phyloP scores from a whole-genome alignment of 1,140 invertebrate species.

The Atta cephalotes region DNA sequence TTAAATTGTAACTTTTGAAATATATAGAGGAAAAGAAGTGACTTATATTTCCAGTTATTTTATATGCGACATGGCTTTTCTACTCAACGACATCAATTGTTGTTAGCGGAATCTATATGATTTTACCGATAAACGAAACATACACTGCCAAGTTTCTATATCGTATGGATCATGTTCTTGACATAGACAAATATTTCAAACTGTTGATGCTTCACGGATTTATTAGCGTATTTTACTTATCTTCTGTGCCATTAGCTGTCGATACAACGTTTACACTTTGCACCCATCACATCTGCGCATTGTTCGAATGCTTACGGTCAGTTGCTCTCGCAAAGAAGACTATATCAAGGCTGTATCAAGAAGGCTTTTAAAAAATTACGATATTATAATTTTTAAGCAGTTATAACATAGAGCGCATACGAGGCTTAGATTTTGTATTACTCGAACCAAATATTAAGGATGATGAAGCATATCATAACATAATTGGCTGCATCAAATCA shows the following conservation, averaged over 20 bases:
- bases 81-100: background rate
- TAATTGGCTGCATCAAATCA: constrained; percentile 25
- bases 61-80: background rate
- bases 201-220: constrained; percentile 19
- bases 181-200: constrained; percentile 19
- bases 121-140: constrained; percentile 16
- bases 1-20: background rate
- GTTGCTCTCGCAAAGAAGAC: background rate
- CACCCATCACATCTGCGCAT: constrained; percentile 67
- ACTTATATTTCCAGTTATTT: constrained; percentile 10
- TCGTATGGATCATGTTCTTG: constrained; percentile 31
- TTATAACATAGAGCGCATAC: background rate
- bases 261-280: constrained; percentile 64
- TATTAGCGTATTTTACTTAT: constrained; percentile 6
- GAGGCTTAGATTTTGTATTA: background rate
- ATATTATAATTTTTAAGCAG: background rate
- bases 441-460: background rate
- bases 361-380: too few species aligned
- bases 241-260: constrained; percentile 48
- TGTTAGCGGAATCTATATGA: background rate
- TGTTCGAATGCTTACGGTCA: constrained; percentile 69
- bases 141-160: background rate
- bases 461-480: background rate
- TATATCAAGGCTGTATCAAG: background rate
- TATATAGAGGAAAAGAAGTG: background rate